Conservation (phyloP, 2,888 invertebrate genomes). For the Glyphotaelius pellucidus region DNA sequence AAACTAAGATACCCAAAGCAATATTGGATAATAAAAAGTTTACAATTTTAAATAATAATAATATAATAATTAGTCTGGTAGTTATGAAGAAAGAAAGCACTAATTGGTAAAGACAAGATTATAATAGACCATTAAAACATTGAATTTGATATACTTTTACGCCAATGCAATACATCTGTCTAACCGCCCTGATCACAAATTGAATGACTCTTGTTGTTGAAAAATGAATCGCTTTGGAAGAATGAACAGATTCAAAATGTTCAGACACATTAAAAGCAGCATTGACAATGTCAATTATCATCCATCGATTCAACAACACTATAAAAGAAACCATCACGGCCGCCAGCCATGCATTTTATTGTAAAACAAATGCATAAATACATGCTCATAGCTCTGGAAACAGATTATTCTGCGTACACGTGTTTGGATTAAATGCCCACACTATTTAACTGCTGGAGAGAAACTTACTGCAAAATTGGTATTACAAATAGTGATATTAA, state of each 20-base stretch:
- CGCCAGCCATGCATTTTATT: neutral
- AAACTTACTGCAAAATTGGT: neutral
- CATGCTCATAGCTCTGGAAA: neutral
- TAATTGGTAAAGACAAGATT: neutral
- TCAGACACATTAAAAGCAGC: neutral
- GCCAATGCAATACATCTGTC: too few species aligned
- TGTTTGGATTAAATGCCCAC: neutral
- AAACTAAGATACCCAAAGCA: too few species aligned
- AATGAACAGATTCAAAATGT: neutral
- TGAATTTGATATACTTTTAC: neutral
- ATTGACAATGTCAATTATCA: neutral
- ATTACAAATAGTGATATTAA: neutral
- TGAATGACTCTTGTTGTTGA: neutral
- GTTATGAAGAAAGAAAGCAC: neutral
- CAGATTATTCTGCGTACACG: neutral
- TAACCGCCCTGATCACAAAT: neutral
- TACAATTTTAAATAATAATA: too few species aligned
- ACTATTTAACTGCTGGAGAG: neutral
- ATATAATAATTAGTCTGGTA: neutral
- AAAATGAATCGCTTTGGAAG: neutral
- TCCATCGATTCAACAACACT: neutral
- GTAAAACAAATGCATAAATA: neutral
- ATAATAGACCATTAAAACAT: neutral
- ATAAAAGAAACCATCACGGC: neutral
- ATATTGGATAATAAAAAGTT: too few species aligned